These are phyloP conservation scores for Carassius gibelio DNA, from an alignment of 2,113 vertebrate species.

Conservation along the genomic window DNA sequence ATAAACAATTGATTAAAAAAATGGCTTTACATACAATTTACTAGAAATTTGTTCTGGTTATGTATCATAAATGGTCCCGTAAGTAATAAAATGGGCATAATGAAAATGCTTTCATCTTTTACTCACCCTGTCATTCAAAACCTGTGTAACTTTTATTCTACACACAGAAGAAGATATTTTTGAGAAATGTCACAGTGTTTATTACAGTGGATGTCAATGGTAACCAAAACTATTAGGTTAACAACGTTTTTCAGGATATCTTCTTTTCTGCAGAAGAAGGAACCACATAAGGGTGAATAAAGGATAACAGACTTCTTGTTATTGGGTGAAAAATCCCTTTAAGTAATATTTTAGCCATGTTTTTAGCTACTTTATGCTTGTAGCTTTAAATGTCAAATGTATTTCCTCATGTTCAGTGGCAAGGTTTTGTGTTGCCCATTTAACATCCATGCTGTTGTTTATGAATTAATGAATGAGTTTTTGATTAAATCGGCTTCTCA, in stretches of 20 bases:
- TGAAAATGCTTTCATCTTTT: no score
- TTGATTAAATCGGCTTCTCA: slow-evolving; percentile 20
- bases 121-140: no score
- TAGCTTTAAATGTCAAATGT: slow-evolving; percentile 2
- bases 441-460: not conserved
- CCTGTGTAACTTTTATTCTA: no score
- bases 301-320: not conserved
- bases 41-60: not conserved
- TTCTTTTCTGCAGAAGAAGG: no score
- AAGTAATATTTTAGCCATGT: not conserved
- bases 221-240: no score
- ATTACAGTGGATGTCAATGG: no score
- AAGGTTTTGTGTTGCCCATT: slow-evolving; percentile 4
- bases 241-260: no score
- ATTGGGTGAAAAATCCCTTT: not conserved
- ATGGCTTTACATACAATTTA: not conserved
- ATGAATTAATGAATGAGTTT: slow-evolving; percentile 26
- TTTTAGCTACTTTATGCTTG: not conserved
- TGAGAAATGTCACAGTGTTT: no score
- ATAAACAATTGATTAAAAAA: not conserved
- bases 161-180: no score
- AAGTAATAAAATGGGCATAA: no score
- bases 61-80: no score
- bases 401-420: not conserved
- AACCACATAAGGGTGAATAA: not conserved